Percentiles rank a stretch among this genome's conserved stretches.
phyloP scores from a whole-genome alignment of 2,888 invertebrate genomes.

The Bombyx huttoni region DNA sequence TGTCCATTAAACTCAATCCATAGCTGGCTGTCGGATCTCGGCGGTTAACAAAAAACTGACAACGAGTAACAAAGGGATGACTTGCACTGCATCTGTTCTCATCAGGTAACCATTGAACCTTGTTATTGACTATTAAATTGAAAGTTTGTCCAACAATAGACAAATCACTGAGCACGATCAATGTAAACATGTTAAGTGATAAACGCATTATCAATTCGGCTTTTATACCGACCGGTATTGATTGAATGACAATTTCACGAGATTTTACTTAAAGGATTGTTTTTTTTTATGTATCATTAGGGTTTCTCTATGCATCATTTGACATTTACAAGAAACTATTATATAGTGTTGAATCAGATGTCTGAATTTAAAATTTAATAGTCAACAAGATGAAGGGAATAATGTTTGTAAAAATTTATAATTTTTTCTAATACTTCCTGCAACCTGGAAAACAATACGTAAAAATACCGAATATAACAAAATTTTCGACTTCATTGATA shows the following conservation, averaged over 20 bases:
- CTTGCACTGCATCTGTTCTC: conserved; percentile 15
- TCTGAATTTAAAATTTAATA: too few species aligned
- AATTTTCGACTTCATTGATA: too few species aligned
- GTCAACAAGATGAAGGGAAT: too few species aligned
- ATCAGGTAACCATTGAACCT: conserved; percentile 15
- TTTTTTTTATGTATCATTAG: too few species aligned
- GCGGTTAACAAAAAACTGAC: conserved; percentile 12
- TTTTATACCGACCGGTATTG: not conserved
- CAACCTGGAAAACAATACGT: too few species aligned
- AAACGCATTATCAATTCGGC: not conserved
- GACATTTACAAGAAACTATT: too few species aligned
- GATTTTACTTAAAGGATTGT: too few species aligned
- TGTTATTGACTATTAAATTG: conserved; percentile 20
- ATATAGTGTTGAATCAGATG: too few species aligned
- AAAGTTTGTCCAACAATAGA: conserved; percentile 25
- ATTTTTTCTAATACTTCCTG: too few species aligned
- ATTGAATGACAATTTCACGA: conserved; percentile 4
- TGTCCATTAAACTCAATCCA: conserved; percentile 12
- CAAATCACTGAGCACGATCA: conserved; percentile 16
- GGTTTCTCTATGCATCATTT: too few species aligned
- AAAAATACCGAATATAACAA: too few species aligned
- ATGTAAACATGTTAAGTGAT: conserved; percentile 11
- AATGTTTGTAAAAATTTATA: too few species aligned
- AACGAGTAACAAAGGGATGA: conserved; percentile 14
- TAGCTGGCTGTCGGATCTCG: conserved; percentile 26